Evolutionary conservation across 2,888 invertebrate genomes (phyloP), one percentile per base, ranked within the genome.

Genomic region (Lasioglossum zephyrum): DNA sequence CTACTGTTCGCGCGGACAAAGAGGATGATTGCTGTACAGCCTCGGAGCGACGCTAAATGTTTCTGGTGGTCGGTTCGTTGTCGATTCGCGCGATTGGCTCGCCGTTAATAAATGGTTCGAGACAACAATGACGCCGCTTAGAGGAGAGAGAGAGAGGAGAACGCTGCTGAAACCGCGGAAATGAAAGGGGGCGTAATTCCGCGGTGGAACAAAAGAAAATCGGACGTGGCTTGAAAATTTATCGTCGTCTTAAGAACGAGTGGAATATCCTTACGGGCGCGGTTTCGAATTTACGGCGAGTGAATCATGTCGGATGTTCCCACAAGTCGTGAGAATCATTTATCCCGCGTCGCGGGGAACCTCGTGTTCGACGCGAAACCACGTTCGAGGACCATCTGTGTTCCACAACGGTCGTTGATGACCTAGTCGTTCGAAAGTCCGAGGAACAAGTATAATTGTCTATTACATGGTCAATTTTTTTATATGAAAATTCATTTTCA

Each of bases 281-380:
- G 84, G 84, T 84, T 84, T 78, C 70, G 63, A 75, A 84, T 84
- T 78, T 84, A 75, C 74, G 57, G 66, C 79, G 72, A 78, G 63
- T 26, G 79, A 80, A 80, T 75, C 75, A 53, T 75, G 75, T 63
- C 60, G 74, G 72, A 79, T 22, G 77, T 85, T 85, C 85, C 85
- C 85, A 85, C 85, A 86, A 86, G 36, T 72, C 81, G 85, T 85
- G 86, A 81, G 85, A 86, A 85, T 81, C 81, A 22, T 85, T 85
- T 76, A 49, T 76, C 77, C 85, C 74, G 36, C 60, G 53, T 77
- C 79, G 39, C 73, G 63, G 79, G 57, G 75, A 31, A 66, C 57
- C 22, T 47, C 8, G 76, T 39, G 41, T 53, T 47, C 57, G 22
- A 26, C 39, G 57, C 18, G 57, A 31, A 78, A 77, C 70, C 26